phyloP scores from a whole-genome alignment of 2,888 invertebrate species.

The Clusia tigrina region DNA sequence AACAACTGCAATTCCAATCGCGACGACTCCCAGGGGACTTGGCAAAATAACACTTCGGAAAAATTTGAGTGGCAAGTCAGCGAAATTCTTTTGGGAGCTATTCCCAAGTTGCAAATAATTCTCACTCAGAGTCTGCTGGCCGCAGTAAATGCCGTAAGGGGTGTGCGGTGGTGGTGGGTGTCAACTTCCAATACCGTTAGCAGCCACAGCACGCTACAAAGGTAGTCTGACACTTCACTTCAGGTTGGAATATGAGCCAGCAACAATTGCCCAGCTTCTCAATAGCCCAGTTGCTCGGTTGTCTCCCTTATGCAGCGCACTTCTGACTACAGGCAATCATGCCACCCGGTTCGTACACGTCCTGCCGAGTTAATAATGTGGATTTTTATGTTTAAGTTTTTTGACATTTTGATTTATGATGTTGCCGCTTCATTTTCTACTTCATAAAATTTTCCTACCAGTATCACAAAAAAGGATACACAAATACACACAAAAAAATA shows the following conservation, averaged over 20 bases:
- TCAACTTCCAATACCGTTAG: not conserved
- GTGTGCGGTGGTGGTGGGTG: no score
- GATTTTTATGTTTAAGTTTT: slow-evolving; percentile 7
- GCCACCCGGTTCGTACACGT: not conserved
- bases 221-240: no score
- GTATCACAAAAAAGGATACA: not conserved
- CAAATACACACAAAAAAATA: not conserved
- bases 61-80: not conserved
- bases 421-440: slow-evolving; percentile 1
- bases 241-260: no score
- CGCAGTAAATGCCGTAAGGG: no score
- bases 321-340: not conserved
- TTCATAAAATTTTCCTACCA: not conserved
- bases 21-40: no score
- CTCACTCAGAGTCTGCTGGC: no score
- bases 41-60: no score
- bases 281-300: not conserved
- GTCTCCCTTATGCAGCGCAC: not conserved
- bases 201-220: not conserved
- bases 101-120: not conserved
- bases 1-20: no score
- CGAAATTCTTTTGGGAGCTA: not conserved
- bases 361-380: slow-evolving; percentile 7
- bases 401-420: slow-evolving; percentile 9
- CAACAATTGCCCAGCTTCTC: not conserved